Evolutionary conservation across 1,140 invertebrate species (phyloP), one percentile per base, ranked within the genome.

Genomic region (Rhagoletis pomonella): DNA sequence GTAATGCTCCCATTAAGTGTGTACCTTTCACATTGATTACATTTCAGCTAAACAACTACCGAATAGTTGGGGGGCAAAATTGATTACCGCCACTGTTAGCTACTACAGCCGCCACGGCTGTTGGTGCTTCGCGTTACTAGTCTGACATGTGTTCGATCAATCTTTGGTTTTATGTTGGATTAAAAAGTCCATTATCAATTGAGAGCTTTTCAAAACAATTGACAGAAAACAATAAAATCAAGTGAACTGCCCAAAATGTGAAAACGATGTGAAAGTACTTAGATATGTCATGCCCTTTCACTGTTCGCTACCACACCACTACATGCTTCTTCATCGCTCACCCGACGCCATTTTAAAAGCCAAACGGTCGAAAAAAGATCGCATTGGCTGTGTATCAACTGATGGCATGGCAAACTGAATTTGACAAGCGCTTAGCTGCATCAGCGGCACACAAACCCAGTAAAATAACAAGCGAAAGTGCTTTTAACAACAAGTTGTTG

Each of bases 401-500:
- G 67, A 73, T 73, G 67, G 67, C 67, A 73, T 47, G 17, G 42
- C 42, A 47, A 73, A 73, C 67, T 73, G 67, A 44, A 73, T 42
- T 73, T 73, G 67, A 73, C 67, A 73, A 39, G 67, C 67, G 42
- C 42, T 73, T 73, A 73, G 67, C 14, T 47, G n/a, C 10, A 73
- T 42, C 39, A 29, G 29, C 3, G 67, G 10, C 10, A 14, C 17
- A 73, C 14, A 73, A 47, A 73, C 4, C 2, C 67, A 44, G 17
- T 42, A 47, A 73, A 67, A 42, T 39, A 67, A 67, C 29, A 9
- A 42, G 19, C 29, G 3, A 3, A 65, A 65, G 29, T 39, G 64
- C 67, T 44, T 29, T 29, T 29, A 29, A 29, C 29, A 29, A 29
- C 29, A 29, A 29, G 29, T 29, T 29, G 29, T 29, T 67, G 65